A percentile compares a stretch with the other conserved stretches of the same genome.
These are phyloP conservation scores for Psilopogon haemacephalus DNA, from an alignment of 2,113 vertebrate genomes.

Conservation along the genomic window DNA sequence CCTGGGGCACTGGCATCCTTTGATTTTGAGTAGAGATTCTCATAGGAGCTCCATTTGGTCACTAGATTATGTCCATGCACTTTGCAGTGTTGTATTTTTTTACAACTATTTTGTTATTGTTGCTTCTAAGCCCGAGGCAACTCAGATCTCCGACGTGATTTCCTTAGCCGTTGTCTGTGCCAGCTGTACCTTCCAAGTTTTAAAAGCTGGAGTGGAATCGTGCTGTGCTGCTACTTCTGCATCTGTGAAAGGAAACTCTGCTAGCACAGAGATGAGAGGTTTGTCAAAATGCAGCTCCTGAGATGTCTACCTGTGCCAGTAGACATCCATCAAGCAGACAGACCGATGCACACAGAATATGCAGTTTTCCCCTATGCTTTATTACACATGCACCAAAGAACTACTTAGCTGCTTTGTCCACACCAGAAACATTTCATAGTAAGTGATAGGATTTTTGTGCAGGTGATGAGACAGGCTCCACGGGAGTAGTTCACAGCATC, in stretches of 20 bases:
- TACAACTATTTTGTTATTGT: not conserved
- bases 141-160: not conserved
- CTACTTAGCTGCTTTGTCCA: not conserved
- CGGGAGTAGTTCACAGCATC: not conserved
- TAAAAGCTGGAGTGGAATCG: conserved; percentile 2
- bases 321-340: conserved; percentile 30
- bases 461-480: not conserved
- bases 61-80: not conserved
- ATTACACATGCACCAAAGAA: not conserved
- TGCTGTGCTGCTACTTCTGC: conserved; percentile 50
- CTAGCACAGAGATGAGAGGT: not conserved
- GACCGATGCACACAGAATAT: not conserved
- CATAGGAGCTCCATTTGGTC: not conserved
- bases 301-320: conserved; percentile 15
- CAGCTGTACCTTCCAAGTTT: conserved; percentile 24
- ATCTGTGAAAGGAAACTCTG: conserved; percentile 41
- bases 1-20: not conserved
- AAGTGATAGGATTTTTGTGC: not conserved
- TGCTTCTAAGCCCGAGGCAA: not conserved
- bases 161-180: not conserved
- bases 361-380: conserved; percentile 17
- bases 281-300: conserved; percentile 32
- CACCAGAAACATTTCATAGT: not conserved
- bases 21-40: not conserved
- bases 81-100: not conserved